Percentiles rank a stretch among this genome's conserved stretches.
Evolutionary conservation across 1,140 invertebrate species (phyloP).

Genomic region (Cephus cinctus): DNA sequence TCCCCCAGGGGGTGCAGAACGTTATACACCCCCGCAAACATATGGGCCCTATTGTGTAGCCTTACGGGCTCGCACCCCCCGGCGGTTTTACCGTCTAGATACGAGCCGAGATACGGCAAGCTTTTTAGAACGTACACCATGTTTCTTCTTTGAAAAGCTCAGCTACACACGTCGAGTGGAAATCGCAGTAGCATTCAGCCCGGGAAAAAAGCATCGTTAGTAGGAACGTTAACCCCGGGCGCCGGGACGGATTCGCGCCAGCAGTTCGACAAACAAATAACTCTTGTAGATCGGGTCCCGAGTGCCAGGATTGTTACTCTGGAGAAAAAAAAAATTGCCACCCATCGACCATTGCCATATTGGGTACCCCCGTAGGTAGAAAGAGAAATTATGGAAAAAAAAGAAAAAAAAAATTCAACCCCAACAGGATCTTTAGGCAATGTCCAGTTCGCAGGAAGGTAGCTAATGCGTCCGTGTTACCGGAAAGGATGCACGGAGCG

Average conservation of each 20-base stretch:
- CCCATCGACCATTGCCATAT: too few relatives aligned
- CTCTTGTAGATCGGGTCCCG: neutral
- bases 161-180: neutral
- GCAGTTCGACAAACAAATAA: too few relatives aligned
- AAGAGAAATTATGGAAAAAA: conserved; percentile 6
- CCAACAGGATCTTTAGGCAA: neutral
- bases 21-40: conserved; percentile 44
- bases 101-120: conserved; percentile 36
- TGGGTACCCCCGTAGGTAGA: too few relatives aligned
- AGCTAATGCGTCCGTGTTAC: too few relatives aligned
- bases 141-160: conserved; percentile 38
- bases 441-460: neutral
- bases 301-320: too few relatives aligned
- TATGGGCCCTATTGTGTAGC: conserved; percentile 43
- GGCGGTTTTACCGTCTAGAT: conserved; percentile 37
- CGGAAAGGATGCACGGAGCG: conserved; percentile 2
- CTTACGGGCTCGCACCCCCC: conserved; percentile 27
- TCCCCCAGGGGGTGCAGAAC: conserved; percentile 18
- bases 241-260: too few relatives aligned
- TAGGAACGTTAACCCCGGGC: too few relatives aligned
- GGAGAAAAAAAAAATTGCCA: neutral
- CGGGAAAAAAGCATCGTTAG: too few relatives aligned
- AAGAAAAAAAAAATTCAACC: neutral
- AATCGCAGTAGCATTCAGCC: neutral
- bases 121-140: conserved; percentile 43